Conservation (phyloP, 2,797 vertebrate species). For the Sebastes reedi region DNA sequence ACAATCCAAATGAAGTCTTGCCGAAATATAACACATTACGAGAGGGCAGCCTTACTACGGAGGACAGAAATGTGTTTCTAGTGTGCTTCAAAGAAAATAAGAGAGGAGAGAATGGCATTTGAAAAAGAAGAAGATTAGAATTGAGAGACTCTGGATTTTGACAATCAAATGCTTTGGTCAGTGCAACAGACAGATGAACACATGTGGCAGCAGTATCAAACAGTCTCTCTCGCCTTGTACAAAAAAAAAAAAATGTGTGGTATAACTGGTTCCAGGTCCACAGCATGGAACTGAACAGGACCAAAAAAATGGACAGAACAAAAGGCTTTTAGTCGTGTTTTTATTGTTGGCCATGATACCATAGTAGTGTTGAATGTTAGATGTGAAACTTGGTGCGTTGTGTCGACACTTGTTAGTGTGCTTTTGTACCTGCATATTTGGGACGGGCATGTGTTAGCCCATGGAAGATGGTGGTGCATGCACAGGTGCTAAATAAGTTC, state of each 20-base stretch:
- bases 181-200: not conserved
- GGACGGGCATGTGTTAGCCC: not conserved
- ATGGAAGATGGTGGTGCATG: not conserved
- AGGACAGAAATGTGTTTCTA: constrained; percentile 12
- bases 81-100: constrained; percentile 19
- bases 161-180: constrained; percentile 22
- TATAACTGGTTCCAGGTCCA: not conserved
- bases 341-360: not conserved
- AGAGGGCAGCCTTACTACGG: not conserved
- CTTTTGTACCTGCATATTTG: not conserved
- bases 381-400: not conserved
- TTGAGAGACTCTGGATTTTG: not conserved
- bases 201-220: constrained; percentile 25
- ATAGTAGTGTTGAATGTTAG: not conserved
- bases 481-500: not conserved
- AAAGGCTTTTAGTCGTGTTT: not conserved
- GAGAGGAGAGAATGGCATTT: not conserved
- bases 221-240: not conserved
- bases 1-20: not conserved
- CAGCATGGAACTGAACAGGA: not conserved
- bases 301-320: not conserved
- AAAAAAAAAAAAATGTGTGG: not conserved
- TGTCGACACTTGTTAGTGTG: not conserved
- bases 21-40: not conserved
- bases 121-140: constrained; percentile 39